Evolutionary conservation across 2,888 invertebrate species (phyloP).

Genomic region (Hydroisotoma schaefferi): DNA sequence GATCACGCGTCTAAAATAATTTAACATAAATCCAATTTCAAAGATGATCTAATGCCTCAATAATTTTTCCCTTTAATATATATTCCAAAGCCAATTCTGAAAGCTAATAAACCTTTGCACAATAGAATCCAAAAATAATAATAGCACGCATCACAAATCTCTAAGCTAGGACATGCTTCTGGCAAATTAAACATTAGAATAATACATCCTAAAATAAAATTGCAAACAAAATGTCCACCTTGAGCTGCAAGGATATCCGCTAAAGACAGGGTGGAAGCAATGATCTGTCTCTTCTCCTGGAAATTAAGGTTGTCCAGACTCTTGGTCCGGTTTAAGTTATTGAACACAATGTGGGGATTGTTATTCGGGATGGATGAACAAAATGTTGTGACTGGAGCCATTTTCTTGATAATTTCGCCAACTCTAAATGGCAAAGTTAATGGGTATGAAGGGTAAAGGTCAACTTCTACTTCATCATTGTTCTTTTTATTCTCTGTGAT

Average conservation of each 20-base stretch:
- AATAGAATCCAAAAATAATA: no score
- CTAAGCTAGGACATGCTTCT: no score
- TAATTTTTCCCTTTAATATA: no score
- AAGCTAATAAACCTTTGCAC: no score
- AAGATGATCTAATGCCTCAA: no score
- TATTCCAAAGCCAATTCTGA: no score
- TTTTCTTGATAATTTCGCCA: conserved; percentile 21
- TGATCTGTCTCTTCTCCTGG: conserved; percentile 84
- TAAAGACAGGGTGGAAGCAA: conserved; percentile 79
- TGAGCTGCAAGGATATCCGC: conserved; percentile 70
- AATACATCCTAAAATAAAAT: neutral
- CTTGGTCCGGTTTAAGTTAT: conserved; percentile 46
- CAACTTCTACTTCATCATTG: conserved; percentile 26
- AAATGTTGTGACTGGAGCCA: conserved; percentile 46
- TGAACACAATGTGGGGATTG: conserved; percentile 33
- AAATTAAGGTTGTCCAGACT: conserved; percentile 66
- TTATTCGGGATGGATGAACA: conserved; percentile 37
- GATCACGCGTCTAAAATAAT: no score
- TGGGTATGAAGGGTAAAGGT: conserved; percentile 26
- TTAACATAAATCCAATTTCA: no score
- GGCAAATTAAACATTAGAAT: no score
- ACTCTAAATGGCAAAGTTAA: conserved; percentile 12
- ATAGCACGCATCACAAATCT: no score
- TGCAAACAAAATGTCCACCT: conserved; percentile 18
- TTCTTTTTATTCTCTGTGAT: neutral